These are phyloP conservation scores for Dryocosmus kuriphilus DNA, from an alignment of 2,888 invertebrate genomes.

Conservation along the genomic window DNA sequence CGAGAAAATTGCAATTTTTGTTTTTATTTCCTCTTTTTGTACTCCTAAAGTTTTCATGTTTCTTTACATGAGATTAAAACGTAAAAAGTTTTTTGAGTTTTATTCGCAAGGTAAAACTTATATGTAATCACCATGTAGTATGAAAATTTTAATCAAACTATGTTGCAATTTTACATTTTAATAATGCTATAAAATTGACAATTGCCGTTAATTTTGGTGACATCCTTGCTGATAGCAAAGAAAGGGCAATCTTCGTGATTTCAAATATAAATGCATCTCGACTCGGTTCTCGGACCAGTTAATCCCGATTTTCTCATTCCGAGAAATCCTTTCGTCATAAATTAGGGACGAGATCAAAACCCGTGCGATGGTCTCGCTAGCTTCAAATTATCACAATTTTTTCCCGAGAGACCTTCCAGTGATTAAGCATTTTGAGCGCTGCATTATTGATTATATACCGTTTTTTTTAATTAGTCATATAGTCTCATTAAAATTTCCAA, in stretches of 20 bases:
- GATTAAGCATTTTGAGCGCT: background rate
- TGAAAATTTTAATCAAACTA: too few relatives aligned
- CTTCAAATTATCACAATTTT: conserved; percentile 2
- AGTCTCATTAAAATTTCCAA: too few relatives aligned
- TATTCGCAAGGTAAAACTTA: background rate
- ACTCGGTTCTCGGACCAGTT: conserved; percentile 17
- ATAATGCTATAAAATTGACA: background rate
- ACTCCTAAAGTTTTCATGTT: background rate
- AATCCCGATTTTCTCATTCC: conserved; percentile 27
- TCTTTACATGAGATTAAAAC: background rate
- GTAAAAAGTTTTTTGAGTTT: background rate
- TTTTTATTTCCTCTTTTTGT: background rate
- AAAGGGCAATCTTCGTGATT: conserved; percentile 5
- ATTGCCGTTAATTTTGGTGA: background rate
- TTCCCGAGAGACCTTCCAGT: background rate
- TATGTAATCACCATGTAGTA: background rate
- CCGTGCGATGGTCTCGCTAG: conserved; percentile 24
- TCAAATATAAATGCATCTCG: conserved; percentile 28
- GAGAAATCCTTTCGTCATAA: conserved; percentile 32
- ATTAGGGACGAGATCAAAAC: conserved; percentile 20
- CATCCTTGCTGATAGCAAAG: background rate
- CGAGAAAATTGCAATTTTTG: conserved; percentile 11
- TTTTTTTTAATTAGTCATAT: background rate
- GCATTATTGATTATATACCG: background rate
- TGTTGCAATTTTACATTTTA: too few relatives aligned